Percentiles rank a stretch among this genome's conserved stretches.
phyloP scores from a whole-genome alignment of 2,113 vertebrate genomes.

The Sapajus apella region DNA sequence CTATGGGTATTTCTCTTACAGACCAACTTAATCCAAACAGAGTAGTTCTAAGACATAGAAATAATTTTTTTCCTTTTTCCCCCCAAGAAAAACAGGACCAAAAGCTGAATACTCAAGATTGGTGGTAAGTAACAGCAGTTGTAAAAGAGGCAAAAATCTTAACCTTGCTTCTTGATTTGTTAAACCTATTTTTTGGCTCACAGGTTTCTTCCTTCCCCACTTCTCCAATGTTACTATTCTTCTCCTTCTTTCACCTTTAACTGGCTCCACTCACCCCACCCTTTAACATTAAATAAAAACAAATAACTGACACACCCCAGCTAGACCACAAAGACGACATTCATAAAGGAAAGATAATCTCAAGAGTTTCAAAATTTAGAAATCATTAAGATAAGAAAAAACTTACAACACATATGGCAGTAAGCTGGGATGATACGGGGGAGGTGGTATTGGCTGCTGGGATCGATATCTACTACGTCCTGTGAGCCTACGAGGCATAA shows the following conservation, averaged over 20 bases:
- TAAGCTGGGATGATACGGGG: constrained; percentile 96
- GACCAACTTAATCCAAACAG: constrained; percentile 2
- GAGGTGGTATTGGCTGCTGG: constrained; percentile 93
- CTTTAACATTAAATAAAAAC: neutral
- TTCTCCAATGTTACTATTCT: neutral
- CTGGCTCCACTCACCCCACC: neutral
- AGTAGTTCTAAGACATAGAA: constrained; percentile 1
- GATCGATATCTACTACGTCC: constrained; percentile 94
- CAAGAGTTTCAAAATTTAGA: constrained; percentile 19
- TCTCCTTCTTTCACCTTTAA: neutral
- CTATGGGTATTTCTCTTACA: neutral
- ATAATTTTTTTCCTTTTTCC: neutral
- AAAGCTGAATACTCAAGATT: neutral
- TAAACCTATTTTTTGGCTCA: neutral
- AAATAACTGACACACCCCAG: neutral
- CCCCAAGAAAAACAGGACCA: neutral
- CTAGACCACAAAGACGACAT: neutral
- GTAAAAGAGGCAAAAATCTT: neutral
- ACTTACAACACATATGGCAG: constrained; percentile 97
- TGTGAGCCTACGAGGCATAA: constrained; percentile 95
- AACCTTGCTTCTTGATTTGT: neutral
- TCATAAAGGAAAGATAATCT: constrained; percentile 9
- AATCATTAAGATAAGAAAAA: neutral
- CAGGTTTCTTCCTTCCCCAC: neutral
- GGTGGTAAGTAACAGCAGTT: neutral